Base-by-base conservation (phyloP, 2,888 invertebrate species). In the Sabatieria punctata region DNA sequence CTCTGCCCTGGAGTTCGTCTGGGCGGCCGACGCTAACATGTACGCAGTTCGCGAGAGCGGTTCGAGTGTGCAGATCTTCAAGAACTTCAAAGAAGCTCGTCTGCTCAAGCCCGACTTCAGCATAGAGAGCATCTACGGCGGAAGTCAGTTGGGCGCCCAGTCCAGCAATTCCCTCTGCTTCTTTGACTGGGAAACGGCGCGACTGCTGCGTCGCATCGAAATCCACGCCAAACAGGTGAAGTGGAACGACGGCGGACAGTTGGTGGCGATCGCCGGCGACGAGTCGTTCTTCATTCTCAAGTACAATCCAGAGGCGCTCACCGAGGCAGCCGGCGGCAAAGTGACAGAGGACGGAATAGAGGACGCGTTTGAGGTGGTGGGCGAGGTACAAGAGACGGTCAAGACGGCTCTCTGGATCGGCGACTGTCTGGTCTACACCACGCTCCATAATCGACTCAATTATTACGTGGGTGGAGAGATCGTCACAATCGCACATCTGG, bases 391-490 rank as follows among this genome's bases (percentile, higher is more conserved):
- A 4, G 63, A 62, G 47, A 44, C 42, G 15, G 57, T 63, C 13
- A 56, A 56, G 47, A 62, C 63, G 8, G 61, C 53, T 2, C 53
- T 59, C 47, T 63, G 63, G 63, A 55, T 63, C 45, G 63, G 97
- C 3, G 97, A 97, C 68, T 99, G 97, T 66, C 97, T 99, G 68
- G 93, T 99, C 58, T 99, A 97, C 71, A 97, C 97, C 1, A 97
- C 97, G 69, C 80, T 84, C 26, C 81, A 91, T 1, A 95, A 97
- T 70, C 77, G 95, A 50, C 81, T 99, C 54, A 95, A 95, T 68
- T 99, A 99, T 68, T 97, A 91, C 65, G 97, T 99, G 19, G 97
- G 97, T 25, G 97, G 97, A 19, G 97, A 99, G 73, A 82, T 97
- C 51, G 95, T 99, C 1, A 97, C 95, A 1, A 80, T 99, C 51